These are phyloP conservation scores for Gasterosteus aculeatus DNA, from an alignment of 2,113 vertebrate genomes.

Conservation along the genomic window DNA sequence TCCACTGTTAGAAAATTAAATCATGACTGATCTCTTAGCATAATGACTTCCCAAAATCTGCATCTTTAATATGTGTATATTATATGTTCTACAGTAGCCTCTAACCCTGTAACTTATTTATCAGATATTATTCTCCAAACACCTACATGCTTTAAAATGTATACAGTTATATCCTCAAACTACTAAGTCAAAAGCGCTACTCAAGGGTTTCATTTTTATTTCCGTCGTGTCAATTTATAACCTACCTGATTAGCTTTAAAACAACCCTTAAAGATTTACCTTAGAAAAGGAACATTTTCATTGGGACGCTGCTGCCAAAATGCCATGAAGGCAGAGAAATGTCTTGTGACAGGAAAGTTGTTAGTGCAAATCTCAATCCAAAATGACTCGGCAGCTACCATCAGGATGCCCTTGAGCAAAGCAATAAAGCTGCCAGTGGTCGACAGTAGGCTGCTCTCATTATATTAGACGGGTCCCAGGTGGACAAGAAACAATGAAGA, in stretches of 20 bases:
- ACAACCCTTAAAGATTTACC: not conserved
- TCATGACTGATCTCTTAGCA: not conserved
- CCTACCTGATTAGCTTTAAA: not conserved
- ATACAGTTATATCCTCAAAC: not conserved
- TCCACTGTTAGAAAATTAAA: not conserved
- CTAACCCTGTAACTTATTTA: not conserved
- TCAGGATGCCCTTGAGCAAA: conserved; percentile 26
- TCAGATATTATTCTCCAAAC: not conserved
- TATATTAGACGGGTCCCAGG: not conserved
- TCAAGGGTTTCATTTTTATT: not conserved
- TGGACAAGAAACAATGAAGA: not conserved
- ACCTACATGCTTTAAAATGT: not conserved
- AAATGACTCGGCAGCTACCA: conserved; percentile 25
- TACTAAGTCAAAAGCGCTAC: not conserved
- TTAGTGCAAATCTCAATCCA: conserved; percentile 32
- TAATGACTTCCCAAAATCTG: not conserved
- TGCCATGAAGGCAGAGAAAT: conserved; percentile 1
- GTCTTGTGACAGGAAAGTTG: conserved; percentile 39
- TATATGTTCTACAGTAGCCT: conserved; percentile 1
- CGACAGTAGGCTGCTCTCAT: conserved; percentile 11
- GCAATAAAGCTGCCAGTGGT: conserved; percentile 13
- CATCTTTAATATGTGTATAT: not conserved
- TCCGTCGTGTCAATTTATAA: not conserved
- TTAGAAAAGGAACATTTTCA: conserved; percentile 1
- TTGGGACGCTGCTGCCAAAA: not conserved